Conservation (phyloP, 2,797 vertebrate species). For the Aratinga solstitialis region DNA sequence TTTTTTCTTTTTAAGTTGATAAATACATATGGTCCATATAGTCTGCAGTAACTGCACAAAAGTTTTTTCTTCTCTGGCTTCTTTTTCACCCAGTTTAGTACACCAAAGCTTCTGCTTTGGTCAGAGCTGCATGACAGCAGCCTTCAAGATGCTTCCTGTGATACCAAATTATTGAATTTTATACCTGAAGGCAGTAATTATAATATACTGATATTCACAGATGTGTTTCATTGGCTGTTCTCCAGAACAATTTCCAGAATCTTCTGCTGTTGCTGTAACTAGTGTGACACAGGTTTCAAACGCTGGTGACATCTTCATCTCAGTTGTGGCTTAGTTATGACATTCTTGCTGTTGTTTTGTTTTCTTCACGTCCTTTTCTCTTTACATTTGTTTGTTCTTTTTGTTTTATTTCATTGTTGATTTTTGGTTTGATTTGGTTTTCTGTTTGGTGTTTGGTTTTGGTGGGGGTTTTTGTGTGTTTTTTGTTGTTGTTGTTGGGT, state of each 20-base stretch:
- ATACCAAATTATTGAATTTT: neutral
- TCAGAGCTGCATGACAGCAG: neutral
- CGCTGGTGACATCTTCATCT: neutral
- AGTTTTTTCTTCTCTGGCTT: neutral
- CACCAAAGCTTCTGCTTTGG: neutral
- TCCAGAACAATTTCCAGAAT: neutral
- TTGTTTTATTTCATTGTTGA: rapidly evolving
- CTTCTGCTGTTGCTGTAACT: neutral
- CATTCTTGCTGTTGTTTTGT: neutral
- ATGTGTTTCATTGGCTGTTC: neutral
- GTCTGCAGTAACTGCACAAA: neutral
- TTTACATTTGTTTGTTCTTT: neutral
- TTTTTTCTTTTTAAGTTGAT: neutral
- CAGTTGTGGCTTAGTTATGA: neutral
- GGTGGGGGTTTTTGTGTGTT: neutral
- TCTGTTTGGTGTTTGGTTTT: neutral
- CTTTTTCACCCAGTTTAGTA: neutral
- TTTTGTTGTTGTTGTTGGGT: neutral
- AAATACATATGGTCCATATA: neutral
- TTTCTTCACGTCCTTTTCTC: neutral
- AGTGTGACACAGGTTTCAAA: neutral
- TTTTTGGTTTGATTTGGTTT: neutral
- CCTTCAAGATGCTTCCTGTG: neutral
- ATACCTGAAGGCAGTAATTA: neutral
- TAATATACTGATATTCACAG: neutral